phyloP scores from a whole-genome alignment of 2,113 vertebrate genomes.

The Ictalurus punctatus region DNA sequence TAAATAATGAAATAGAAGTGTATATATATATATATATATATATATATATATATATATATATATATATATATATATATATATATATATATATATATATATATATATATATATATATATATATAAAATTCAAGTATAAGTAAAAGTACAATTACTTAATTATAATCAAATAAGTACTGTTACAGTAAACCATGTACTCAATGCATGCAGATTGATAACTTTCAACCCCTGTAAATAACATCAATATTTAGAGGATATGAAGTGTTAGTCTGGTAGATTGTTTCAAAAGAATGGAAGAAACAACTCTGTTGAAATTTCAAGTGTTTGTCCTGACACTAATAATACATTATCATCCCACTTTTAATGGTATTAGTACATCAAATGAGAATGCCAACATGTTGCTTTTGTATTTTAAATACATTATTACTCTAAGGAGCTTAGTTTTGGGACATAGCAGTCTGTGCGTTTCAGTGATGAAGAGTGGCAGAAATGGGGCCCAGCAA shows the following conservation, averaged over 20 bases:
- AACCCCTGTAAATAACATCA: neutral
- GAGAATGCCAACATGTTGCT: neutral
- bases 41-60: too few species aligned
- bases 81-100: too few species aligned
- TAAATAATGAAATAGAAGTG: too few species aligned
- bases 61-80: too few species aligned
- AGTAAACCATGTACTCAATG: neutral
- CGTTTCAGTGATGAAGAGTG: constrained; percentile 24
- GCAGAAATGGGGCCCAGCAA: constrained; percentile 18
- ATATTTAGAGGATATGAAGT: neutral
- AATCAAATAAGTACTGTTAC: neutral
- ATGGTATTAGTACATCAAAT: neutral
- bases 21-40: too few species aligned
- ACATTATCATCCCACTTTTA: neutral
- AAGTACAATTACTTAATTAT: neutral
- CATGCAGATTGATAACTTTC: neutral
- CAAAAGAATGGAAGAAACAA: neutral
- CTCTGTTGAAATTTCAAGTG: neutral
- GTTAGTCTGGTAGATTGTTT: neutral
- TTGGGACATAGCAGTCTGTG: neutral
- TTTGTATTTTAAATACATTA: neutral
- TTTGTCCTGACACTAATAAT: neutral
- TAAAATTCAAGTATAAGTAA: neutral
- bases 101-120: too few species aligned
- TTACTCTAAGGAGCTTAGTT: neutral